A percentile compares a stretch with the other conserved stretches of the same genome.
Evolutionary conservation across 2,888 invertebrate species (phyloP).

Genomic region (Phorcus lineatus): DNA sequence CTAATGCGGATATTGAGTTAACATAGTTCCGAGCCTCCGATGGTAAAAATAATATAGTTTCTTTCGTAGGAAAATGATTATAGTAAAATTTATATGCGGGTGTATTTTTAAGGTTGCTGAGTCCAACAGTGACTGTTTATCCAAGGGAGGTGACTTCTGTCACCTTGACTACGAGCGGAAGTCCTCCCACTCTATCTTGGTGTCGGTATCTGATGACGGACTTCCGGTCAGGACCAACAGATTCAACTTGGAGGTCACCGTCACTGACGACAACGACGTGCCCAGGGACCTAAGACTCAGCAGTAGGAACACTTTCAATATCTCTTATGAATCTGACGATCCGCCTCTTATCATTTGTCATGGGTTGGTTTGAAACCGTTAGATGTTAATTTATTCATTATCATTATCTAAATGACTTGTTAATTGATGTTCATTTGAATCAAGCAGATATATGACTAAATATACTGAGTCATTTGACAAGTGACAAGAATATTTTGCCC

Average conservation of each 20-base stretch:
- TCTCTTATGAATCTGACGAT: background rate
- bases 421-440: background rate
- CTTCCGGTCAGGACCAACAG: constrained; percentile 33
- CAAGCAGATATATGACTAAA: too few relatives aligned
- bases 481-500: too few relatives aligned
- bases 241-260: constrained; percentile 41
- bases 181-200: constrained; percentile 21
- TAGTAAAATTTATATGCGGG: too few relatives aligned
- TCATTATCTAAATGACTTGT: background rate
- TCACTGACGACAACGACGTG: constrained; percentile 50
- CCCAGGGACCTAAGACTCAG: constrained; percentile 45
- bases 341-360: background rate
- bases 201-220: constrained; percentile 45
- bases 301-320: too few relatives aligned
- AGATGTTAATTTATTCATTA: background rate
- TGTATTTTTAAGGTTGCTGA: constrained; percentile 29
- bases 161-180: constrained; percentile 43
- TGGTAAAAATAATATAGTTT: too few relatives aligned
- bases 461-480: too few relatives aligned
- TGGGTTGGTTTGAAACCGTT: background rate
- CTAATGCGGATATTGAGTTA: too few relatives aligned
- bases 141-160: constrained; percentile 30
- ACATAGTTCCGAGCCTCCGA: too few relatives aligned
- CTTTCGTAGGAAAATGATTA: too few relatives aligned
- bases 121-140: constrained; percentile 31